Evolutionary conservation across 2,113 vertebrate genomes (phyloP), one percentile per base, ranked within the genome.

Genomic region (Notechis scutatus): DNA sequence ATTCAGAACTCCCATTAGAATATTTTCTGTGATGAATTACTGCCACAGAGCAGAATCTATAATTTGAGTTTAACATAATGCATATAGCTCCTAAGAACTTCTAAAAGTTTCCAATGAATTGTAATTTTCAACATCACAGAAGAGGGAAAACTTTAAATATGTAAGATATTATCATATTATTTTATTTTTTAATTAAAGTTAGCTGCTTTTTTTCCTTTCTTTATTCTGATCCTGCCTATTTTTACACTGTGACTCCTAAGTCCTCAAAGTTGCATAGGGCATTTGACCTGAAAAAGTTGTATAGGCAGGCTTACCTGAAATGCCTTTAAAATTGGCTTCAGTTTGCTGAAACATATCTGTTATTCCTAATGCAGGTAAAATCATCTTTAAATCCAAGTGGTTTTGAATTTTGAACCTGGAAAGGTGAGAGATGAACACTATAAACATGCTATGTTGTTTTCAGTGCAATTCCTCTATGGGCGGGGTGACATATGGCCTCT

Each of bases 331-430:
- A 97, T 99, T 97, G n/a, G 98, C 98, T 74, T 97, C 94, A 14
- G 95, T 92, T 1, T 98, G 98, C 95, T 98, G 97, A 93, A 99
- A 99, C 85, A 98, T 97, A 6, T 99, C 98, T 23, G 96, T 98
- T 94, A 99, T 96, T 94, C 98, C 99, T 96, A 99, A 97, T 50
- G 97, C 97, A 54, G 97, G 97, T 87, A 99, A 97, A 93, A 97
- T 96, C 2, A 95, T 97, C 97, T 98, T 98, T 93, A 99, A 96
- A 96, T 99, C 98, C 92, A 99, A 98, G 95, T 98, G 97, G 93
- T 97, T 98, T 95, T 98, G 98, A 95, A 99, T 97, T 92, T 95
- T 98, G 97, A 99, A 99, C 96, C 98, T 99, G 96, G 94, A 97
- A 98, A 92, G 61, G 94, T 92, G 1, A 85, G 9, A 87, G 93